Conservation (phyloP, 2,797 vertebrate genomes). For the Glossophaga mutica region DNA sequence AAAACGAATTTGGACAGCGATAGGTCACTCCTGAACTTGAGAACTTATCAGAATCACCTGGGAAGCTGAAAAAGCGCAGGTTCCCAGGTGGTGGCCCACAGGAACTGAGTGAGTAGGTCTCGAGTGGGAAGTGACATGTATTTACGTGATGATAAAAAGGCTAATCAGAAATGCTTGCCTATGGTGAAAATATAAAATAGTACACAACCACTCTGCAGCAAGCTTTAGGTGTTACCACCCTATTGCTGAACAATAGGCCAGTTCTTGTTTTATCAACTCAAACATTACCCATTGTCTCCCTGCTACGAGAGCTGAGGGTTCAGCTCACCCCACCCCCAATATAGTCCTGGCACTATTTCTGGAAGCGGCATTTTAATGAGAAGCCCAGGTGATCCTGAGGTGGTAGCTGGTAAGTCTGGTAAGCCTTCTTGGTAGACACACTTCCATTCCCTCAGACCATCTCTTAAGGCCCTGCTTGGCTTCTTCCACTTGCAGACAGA, state of each 20-base stretch:
- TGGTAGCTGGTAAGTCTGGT: neutral
- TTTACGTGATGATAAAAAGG: neutral
- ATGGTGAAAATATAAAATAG: neutral
- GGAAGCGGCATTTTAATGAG: constrained; percentile 19
- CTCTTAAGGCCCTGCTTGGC: neutral
- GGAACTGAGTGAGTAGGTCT: neutral
- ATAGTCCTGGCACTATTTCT: neutral
- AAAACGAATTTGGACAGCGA: constrained; percentile 21
- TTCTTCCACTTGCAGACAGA: neutral
- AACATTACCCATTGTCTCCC: neutral
- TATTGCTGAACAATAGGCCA: neutral
- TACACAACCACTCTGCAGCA: neutral
- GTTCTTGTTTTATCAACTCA: constrained; percentile 16
- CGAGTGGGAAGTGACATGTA: neutral
- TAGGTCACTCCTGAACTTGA: neutral
- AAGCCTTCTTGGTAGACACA: neutral
- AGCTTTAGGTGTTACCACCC: neutral
- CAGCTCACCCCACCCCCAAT: neutral
- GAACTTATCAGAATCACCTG: neutral
- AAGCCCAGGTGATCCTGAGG: neutral
- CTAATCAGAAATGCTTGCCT: neutral
- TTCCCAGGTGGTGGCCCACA: neutral
- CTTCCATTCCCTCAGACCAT: neutral
- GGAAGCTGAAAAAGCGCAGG: neutral
- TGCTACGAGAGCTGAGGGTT: neutral